A percentile compares a stretch with the other conserved stretches of the same genome.
Conservation (phyloP, 2,888 invertebrate species). For the Temnothorax unifasciatus region DNA sequence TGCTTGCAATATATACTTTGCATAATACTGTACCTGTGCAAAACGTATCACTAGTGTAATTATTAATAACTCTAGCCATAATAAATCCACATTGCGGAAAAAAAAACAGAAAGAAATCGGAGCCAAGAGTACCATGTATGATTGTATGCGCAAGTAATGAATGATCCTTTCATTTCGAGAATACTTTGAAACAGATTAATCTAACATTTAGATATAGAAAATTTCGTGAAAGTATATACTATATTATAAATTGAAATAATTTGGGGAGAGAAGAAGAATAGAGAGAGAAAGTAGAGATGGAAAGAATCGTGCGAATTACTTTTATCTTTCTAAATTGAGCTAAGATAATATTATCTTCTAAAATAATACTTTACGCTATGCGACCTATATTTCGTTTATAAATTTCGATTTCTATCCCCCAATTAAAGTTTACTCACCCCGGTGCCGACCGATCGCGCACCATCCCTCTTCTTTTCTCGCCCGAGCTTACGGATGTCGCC, state of each 20-base stretch:
- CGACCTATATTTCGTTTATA: conserved; percentile 5
- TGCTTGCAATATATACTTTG: background rate
- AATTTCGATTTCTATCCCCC: background rate
- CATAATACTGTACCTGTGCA: background rate
- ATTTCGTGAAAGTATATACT: background rate
- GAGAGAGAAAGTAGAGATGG: background rate
- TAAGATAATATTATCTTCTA: background rate
- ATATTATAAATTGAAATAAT: background rate
- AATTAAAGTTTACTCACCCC: conserved; percentile 32
- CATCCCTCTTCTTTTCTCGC: conserved; percentile 53
- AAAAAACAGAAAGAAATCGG: background rate
- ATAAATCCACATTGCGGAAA: background rate
- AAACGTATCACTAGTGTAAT: background rate
- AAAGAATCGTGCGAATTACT: background rate
- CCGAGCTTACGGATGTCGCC: conserved; percentile 71
- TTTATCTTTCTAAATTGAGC: background rate
- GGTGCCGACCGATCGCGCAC: conserved; percentile 33
- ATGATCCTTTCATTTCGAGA: background rate
- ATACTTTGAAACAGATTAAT: conserved; percentile 7
- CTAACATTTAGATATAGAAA: background rate
- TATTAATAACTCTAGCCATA: background rate
- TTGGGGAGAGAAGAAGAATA: background rate
- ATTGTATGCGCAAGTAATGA: background rate
- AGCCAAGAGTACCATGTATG: background rate
- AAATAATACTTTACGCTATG: background rate